Evolutionary conservation across 2,797 vertebrate genomes (phyloP), one percentile per base, ranked within the genome.

Genomic region (Remorina albescens): DNA sequence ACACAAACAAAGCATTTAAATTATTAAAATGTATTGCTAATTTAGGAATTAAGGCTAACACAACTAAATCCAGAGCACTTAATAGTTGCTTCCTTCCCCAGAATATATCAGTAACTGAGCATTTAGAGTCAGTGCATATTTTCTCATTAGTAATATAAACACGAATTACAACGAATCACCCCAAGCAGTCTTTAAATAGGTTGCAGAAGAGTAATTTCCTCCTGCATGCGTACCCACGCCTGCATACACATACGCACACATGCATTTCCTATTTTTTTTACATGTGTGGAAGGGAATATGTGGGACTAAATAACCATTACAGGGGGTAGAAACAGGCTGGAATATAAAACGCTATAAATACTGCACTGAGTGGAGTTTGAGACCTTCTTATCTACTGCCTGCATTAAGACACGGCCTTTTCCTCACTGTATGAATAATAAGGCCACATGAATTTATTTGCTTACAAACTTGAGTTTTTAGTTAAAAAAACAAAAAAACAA

Each of bases 91-190:
- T 78, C 21, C 55, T 53, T 79, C 57, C 74, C 53, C 65, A 67
- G 44, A 70, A 69, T 74, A 74, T 77, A 78, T 83, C 77, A 65
- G 82, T 81, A 86, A 81, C 78, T 66, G 64, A 83, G 78, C 71
- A 69, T 90, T 89, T 83, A 72, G 67, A 88, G 76, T 86, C 68
- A 66, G 67, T 80, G 82, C 76, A 80, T 78, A 78, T 91, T 89
- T 89, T 74, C 82, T 88, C 83, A 91, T 92, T 87, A 90, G 86
- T 80, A 91, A 88, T 78, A 89, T 76, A 87, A 91, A 91, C 87
- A 91, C 82, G 83, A 87, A 88, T 87, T 83, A 84, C 66, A 80
- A 80, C 59, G 34, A 86, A 83, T 70, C 81, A 85, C 87, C 87
- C 53, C 50, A 47, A 90, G 88, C 85, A 72, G 64, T 78, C 86